A percentile compares a stretch with the other conserved stretches of the same genome.
Conservation (phyloP, 2,888 invertebrate genomes). For the Ypsolopha sequella region DNA sequence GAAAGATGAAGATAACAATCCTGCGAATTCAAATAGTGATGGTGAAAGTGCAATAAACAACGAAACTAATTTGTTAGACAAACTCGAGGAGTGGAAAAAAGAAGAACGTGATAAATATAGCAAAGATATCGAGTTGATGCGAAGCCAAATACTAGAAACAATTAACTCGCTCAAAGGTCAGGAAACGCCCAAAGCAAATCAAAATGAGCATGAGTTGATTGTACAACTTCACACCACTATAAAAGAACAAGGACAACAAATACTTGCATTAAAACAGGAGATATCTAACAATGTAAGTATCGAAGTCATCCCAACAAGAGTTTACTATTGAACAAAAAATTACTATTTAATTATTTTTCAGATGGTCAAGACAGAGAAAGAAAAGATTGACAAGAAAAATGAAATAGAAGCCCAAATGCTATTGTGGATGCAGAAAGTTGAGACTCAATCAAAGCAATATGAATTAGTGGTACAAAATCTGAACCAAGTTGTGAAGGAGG, state of each 20-base stretch:
- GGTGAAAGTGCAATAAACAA: conserved; percentile 2
- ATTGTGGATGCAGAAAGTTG: conserved; percentile 42
- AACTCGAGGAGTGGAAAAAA: conserved; percentile 64
- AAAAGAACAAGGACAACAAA: conserved; percentile 64
- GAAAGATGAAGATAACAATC: conserved; percentile 40
- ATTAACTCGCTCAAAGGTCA: conserved; percentile 41
- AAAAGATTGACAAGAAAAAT: conserved; percentile 31
- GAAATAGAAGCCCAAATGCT: conserved; percentile 41
- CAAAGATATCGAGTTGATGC: conserved; percentile 56
- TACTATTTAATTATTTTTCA: conserved; percentile 17
- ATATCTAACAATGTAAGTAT: conserved; percentile 44
- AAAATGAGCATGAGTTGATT: conserved; percentile 37
- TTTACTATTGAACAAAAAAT: background rate
- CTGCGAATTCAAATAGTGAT: conserved; percentile 13
- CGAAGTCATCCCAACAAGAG: background rate
- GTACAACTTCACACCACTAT: conserved; percentile 51
- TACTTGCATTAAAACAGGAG: conserved; percentile 55
- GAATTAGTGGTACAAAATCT: conserved; percentile 45
- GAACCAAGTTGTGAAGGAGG: conserved; percentile 42
- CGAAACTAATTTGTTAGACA: conserved; percentile 40
- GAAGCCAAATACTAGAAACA: conserved; percentile 48
- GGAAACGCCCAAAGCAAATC: conserved; percentile 18
- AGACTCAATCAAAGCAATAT: conserved; percentile 47
- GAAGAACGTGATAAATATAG: conserved; percentile 66
- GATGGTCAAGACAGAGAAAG: conserved; percentile 30